A percentile compares a stretch with the other conserved stretches of the same genome.
Evolutionary conservation across 2,888 invertebrate species (phyloP).

Genomic region (Neria commutata): DNA sequence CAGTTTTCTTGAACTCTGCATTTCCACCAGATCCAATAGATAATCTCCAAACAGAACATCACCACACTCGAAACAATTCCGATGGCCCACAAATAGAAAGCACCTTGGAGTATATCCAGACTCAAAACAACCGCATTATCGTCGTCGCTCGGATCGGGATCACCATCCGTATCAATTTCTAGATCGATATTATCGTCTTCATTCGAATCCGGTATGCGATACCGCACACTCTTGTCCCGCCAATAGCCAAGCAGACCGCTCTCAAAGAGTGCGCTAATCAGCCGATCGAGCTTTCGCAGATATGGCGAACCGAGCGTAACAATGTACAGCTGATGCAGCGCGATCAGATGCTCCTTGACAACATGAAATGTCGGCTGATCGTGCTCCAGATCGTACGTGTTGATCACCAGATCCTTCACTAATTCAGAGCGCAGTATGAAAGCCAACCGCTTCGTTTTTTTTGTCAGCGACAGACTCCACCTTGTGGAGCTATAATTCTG

Average conservation of each 20-base stretch:
- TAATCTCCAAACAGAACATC: constrained; percentile 14
- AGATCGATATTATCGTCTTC: neutral
- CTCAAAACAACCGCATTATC: constrained; percentile 31
- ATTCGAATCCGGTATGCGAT: neutral
- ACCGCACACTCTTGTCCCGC: constrained; percentile 13
- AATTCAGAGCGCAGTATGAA: constrained; percentile 31
- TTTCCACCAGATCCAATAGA: neutral
- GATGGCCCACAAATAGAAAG: constrained; percentile 34
- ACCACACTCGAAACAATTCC: constrained; percentile 24
- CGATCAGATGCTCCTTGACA: constrained; percentile 29
- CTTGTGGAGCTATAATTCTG: neutral
- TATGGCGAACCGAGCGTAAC: constrained; percentile 30
- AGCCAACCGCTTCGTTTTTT: constrained; percentile 20
- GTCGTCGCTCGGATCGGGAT: constrained; percentile 13
- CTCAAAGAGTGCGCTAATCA: constrained; percentile 27
- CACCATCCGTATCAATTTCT: constrained; percentile 2
- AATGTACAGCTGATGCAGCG: constrained; percentile 28
- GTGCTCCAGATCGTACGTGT: constrained; percentile 27
- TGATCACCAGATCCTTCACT: constrained; percentile 25
- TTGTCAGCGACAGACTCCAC: constrained; percentile 5
- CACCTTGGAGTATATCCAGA: constrained; percentile 33
- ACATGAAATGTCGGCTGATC: constrained; percentile 31
- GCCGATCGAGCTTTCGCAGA: constrained; percentile 29
- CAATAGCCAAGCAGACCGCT: constrained; percentile 32
- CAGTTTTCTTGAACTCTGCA: neutral